Evolutionary conservation across 2,797 vertebrate genomes (phyloP), one percentile per base, ranked within the genome.

Genomic region (Lycodopsis pacificus): DNA sequence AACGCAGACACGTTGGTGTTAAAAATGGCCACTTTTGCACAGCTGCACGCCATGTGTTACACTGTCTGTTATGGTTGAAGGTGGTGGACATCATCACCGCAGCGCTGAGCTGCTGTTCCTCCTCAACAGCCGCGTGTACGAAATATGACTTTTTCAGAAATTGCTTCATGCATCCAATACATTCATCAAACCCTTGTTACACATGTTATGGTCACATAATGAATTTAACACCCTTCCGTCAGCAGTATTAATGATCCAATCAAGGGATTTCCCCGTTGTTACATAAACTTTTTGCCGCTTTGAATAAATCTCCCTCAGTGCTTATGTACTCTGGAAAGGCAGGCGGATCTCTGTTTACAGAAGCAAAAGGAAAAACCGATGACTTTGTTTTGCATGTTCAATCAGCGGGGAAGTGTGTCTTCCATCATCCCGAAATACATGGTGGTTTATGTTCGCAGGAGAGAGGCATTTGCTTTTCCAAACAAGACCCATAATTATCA

Each of bases 131-230:
- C 57, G 32, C 32, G 5, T 13, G 62, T 22, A 59, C 5, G 20
- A 76, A 76, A 80, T 68, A 6, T 0, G 22, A 42, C 40, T 79
- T 84, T 79, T 73, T 17, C 34, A 54, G 53, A 81, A 49, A 78
- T 65, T 25, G 36, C 49, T 62, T 77, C 66, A 75, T 48, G 70
- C 56, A 76, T 48, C 65, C 69, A 49, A 86, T n/a, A 63, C 73
- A 86, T 76, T 51, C 59, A 83, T 82, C 71, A 85, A 85, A 95
- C 91, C 92, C 83, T 86, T 93, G 88, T 94, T 93, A 94, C 92
- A 94, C 90, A 92, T 79, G 85, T 89, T 93, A 88, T 94, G 83
- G 82, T 92, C 93, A 88, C 76, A 88, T 90, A 92, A 95, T 95
- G 86, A 85, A 81, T 87, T 90, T 89, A 88, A 87, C 87, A 94